Evolutionary conservation across 2,797 vertebrate species (phyloP).

Genomic region (Manis crassicaudata): DNA sequence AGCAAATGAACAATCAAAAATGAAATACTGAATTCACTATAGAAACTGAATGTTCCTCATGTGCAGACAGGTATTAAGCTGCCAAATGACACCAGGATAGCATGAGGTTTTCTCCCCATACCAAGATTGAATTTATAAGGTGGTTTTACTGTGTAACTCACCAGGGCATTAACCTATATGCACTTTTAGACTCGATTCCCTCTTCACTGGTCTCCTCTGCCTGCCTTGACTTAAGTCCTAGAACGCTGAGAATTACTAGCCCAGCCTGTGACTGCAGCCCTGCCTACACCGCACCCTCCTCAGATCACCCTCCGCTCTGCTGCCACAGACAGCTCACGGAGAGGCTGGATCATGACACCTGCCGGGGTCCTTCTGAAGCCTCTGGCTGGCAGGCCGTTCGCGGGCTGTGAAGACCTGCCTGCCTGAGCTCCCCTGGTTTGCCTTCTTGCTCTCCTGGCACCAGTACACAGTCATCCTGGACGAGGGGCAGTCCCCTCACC

Average conservation of each 20-base stretch:
- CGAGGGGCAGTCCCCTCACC: neutral
- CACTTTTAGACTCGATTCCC: neutral
- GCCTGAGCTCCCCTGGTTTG: neutral
- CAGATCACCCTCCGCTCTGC: neutral
- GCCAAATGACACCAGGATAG: neutral
- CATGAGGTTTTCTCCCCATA: neutral
- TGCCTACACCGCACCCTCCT: neutral
- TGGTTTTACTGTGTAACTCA: neutral
- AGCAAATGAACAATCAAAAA: neutral
- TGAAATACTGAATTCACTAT: neutral
- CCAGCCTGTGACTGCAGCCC: neutral
- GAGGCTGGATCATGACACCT: neutral
- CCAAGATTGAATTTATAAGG: neutral
- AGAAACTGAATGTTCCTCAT: neutral
- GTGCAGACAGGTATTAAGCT: neutral
- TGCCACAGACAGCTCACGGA: neutral
- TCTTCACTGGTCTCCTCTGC: neutral
- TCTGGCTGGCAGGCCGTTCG: neutral
- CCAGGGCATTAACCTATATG: neutral
- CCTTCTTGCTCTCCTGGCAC: neutral
- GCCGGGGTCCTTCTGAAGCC: neutral
- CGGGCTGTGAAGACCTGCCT: neutral
- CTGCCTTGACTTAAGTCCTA: neutral
- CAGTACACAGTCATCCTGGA: accelerated
- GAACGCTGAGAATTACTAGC: neutral